These are phyloP conservation scores for Pterostichus niger DNA, from an alignment of 2,888 invertebrate genomes.

Conservation along the genomic window DNA sequence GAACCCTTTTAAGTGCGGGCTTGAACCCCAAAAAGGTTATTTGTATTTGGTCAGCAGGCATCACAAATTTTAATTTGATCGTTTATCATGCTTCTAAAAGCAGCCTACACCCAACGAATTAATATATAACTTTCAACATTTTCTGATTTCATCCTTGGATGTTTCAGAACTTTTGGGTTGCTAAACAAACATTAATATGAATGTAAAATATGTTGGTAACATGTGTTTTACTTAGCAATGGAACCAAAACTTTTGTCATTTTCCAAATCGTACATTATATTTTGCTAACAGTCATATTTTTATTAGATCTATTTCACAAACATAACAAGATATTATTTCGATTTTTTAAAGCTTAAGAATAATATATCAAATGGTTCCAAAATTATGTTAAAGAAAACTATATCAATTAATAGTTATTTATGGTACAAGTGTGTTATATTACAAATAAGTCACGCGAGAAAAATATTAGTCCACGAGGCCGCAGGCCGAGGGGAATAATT, in stretches of 20 bases:
- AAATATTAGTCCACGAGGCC: too few species aligned
- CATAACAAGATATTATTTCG: neutral
- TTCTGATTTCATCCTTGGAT: neutral
- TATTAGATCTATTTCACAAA: neutral
- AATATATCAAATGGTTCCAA: too few species aligned
- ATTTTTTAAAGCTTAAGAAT: too few species aligned
- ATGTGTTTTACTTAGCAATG: neutral
- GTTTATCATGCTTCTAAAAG: neutral
- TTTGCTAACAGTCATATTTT: neutral
- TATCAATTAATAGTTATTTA: too few species aligned
- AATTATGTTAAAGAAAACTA: too few species aligned
- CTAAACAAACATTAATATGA: slow-evolving; percentile 33
- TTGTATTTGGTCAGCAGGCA: neutral
- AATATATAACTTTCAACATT: slow-evolving; percentile 28
- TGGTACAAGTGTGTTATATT: too few species aligned
- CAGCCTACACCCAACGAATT: neutral
- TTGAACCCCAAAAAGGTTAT: neutral
- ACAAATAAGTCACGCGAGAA: too few species aligned
- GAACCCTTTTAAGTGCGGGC: slow-evolving; percentile 3
- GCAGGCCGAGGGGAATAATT: too few species aligned
- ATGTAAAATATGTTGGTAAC: slow-evolving; percentile 16
- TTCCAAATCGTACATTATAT: slow-evolving; percentile 9
- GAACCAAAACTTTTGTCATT: slow-evolving; percentile 12
- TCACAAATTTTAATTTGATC: slow-evolving; percentile 27
- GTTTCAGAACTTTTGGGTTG: slow-evolving; percentile 1